Evolutionary conservation across 1,140 invertebrate genomes (phyloP).

Genomic region (Pachypeltis micranthus): DNA sequence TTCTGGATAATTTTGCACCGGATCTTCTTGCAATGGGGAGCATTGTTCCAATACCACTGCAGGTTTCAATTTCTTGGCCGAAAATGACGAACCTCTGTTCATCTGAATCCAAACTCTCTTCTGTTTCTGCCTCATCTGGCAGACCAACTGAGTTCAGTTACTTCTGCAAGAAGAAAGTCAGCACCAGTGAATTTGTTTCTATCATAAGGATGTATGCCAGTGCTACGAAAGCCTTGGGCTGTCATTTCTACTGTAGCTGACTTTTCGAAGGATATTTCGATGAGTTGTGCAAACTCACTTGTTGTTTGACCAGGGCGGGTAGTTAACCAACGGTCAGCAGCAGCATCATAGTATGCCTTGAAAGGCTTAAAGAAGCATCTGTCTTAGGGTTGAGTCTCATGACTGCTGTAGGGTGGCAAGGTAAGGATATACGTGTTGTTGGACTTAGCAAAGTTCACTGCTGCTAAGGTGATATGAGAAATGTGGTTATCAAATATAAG

Average conservation of each 20-base stretch:
- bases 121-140: too few species aligned
- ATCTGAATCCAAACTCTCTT: too few species aligned
- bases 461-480: too few species aligned
- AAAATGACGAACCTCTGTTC: too few species aligned
- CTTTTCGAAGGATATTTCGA: background rate
- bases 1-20: background rate
- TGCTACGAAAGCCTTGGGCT: background rate
- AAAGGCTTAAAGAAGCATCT: too few species aligned
- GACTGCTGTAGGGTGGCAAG: too few species aligned
- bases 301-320: background rate
- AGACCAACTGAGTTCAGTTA: background rate
- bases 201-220: background rate
- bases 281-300: background rate
- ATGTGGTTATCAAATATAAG: too few species aligned
- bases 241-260: too few species aligned
- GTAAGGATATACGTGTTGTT: too few species aligned
- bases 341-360: background rate
- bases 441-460: too few species aligned
- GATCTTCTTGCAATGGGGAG: too few species aligned
- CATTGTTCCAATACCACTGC: background rate
- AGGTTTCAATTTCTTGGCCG: too few species aligned
- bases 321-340: background rate
- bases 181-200: background rate
- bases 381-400: background rate
- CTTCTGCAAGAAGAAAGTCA: background rate